Conservation (phyloP, 2,888 invertebrate species). For the Andrena bicolor region DNA sequence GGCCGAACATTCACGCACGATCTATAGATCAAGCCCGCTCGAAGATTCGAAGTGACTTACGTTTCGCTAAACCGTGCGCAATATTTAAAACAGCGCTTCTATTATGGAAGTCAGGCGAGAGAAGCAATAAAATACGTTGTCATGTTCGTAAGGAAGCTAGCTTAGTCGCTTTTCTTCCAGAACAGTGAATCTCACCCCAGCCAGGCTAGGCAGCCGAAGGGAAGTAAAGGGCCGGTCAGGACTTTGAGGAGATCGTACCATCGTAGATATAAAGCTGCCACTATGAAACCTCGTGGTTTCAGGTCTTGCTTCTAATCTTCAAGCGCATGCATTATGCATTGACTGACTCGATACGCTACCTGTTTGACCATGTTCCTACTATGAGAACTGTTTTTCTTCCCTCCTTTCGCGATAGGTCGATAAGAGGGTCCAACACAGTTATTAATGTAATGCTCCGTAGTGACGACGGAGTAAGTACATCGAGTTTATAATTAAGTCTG, state of each 20-base stretch:
- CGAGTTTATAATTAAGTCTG: not conserved
- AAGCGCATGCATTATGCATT: constrained; percentile 74
- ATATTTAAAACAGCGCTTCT: not conserved
- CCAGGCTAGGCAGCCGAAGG: not conserved
- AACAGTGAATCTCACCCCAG: constrained; percentile 68
- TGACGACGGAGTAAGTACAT: not conserved
- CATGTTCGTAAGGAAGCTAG: constrained; percentile 71
- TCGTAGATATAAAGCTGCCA: constrained; percentile 68
- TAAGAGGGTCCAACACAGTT: not conserved
- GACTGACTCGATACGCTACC: constrained; percentile 63
- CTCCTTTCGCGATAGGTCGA: not conserved
- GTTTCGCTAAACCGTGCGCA: not conserved
- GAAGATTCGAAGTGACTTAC: not conserved
- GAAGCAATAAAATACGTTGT: constrained; percentile 73
- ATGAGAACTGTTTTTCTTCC: constrained; percentile 42
- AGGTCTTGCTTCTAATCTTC: constrained; percentile 71
- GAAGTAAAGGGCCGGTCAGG: not conserved
- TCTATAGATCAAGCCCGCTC: no score
- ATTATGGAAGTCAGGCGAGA: constrained; percentile 20
- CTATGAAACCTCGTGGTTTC: constrained; percentile 49
- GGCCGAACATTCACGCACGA: no score
- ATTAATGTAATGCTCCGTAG: not conserved
- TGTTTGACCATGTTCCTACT: constrained; percentile 54
- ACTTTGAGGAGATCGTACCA: constrained; percentile 40
- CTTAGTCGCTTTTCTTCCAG: constrained; percentile 76